Evolutionary conservation across 1,140 invertebrate species (phyloP), one percentile per base, ranked within the genome.

Genomic region (Coenobita brevimanus): DNA sequence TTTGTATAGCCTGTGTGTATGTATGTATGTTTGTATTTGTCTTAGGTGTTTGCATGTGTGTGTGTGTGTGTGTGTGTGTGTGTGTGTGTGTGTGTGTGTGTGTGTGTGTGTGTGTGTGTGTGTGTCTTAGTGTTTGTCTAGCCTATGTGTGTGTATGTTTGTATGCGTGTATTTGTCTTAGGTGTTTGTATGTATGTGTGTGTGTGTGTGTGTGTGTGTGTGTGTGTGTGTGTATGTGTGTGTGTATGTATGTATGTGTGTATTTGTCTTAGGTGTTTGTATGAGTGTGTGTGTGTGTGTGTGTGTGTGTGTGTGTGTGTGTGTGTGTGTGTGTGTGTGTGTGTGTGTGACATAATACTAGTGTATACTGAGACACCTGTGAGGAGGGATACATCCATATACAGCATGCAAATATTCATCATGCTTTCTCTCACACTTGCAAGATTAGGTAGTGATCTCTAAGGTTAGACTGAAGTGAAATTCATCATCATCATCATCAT

Each of bases 301-400:
- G n/a, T 57, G n/a, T 13, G 54, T 13, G 10, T 10, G 54, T 57
- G 54, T 57, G 62, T 64, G 62, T 3, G 62, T 21, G 62, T 67
- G 62, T 71, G 67, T 30, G 30, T 71, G 67, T 71, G 67, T 71
- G 67, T 71, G 67, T 71, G 67, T 71, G 67, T 30, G 67, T 30
- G 67, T 30, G 67, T 6, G 67, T 6, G n/a, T 17, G 15, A 33
- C 67, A 10, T 33, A 30, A 13, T 3, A 24, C 4, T 38, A 71
- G 21, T 3, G 33, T 17, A 38, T 38, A 38, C 41, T 71, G 41
- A 71, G 24, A 30, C 30, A 71, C n/a, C 1, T 10, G 41, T 30
- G 67, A 38, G 36, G 33, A 71, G 41, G 67, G 33, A 71, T 6
- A 33, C 67, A 30, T 2, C 3, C 30, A 15, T 27, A 33, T 27